Base-by-base conservation (phyloP, 92 coral and sea anemone species). In the Virgularia gustaviana region DNA sequence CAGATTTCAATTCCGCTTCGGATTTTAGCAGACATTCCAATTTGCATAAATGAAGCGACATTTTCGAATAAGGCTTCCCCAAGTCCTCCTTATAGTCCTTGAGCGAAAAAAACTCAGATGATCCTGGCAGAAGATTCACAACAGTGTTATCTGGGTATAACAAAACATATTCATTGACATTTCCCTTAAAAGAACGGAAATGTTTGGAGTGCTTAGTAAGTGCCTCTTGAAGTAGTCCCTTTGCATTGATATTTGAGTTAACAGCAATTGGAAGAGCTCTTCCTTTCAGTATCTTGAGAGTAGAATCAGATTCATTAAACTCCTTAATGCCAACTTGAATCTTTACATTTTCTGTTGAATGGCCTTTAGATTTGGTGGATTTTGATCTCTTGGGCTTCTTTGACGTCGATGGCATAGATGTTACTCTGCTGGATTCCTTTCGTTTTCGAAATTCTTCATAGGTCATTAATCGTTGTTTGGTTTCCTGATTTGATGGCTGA, bases 251-350 rank as follows among this genome's bases (percentile, higher is more conserved):
- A 38, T 28, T 9, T n/a, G 72, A 38, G 11, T 42, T 24, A 25
- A 65, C 72, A 65, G 72, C 34, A n/a, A 65, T 11, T 3, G 72
- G 72, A n/a, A 65, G 57, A 0, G 56, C 4, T 28, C 72, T 3
- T 65, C 72, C 72, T 42, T 65, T 65, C 57, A 65, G 37, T 20
- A 65, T 11, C 24, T 65, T 65, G 33, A 65, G 56, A 2, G 49
- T 13, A 19, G 36, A 15, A 9, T 65, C 55, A n/a, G n/a, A n/a
- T 24, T 42, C 37, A 27, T 41, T 10, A 36, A 38, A 65, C 7
- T 39, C 49, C 20, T 65, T 65, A 25, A 65, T 65, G 20, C 72
- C 72, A 65, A 65, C 20, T 65, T 65, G 72, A 10, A 65, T n/a
- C 20, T 65, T 65, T 9, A 43, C 72, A 15, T 65, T 65, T 0